Conservation (phyloP, 53 echinoderm and acorn worm genomes). For the Henricia sp. region DNA sequence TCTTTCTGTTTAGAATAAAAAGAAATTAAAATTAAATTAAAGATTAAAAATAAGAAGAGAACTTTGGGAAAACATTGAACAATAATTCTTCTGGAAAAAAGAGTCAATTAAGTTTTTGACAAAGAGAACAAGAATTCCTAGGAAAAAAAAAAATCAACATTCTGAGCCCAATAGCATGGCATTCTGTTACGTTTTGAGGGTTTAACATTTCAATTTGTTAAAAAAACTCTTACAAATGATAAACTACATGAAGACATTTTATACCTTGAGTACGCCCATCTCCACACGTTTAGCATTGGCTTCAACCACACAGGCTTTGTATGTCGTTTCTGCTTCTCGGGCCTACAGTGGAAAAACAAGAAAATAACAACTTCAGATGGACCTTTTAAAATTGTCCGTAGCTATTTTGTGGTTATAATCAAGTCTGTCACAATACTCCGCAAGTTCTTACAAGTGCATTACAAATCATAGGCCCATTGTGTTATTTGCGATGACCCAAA, state of each 20-base stretch:
- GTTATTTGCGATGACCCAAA: too few species aligned
- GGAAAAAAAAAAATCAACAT: neutral
- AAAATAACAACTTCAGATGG: neutral
- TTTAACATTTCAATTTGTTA: neutral
- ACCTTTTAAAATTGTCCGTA: neutral
- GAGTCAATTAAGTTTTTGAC: neutral
- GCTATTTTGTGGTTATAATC: neutral
- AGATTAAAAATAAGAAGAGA: neutral
- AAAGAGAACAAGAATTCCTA: neutral
- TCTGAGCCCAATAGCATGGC: neutral
- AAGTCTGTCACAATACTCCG: too few species aligned
- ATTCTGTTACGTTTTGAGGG: neutral
- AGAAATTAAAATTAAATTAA: neutral
- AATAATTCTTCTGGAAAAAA: too few species aligned
- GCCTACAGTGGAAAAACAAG: slow-evolving; percentile 64
- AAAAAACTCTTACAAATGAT: neutral
- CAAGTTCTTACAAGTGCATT: too few species aligned
- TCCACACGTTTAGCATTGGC: slow-evolving; percentile 91
- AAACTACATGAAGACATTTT: too few species aligned
- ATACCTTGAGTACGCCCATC: slow-evolving; percentile 85
- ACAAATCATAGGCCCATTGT: too few species aligned
- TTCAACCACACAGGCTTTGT: slow-evolving; percentile 92
- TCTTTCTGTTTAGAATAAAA: slow-evolving; percentile 74
- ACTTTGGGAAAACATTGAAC: neutral
- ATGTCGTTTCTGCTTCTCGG: slow-evolving; percentile 94